A percentile compares a stretch with the other conserved stretches of the same genome.
These are phyloP conservation scores for Dolichoris vasculosae DNA, from an alignment of 1,140 invertebrate genomes.

Conservation along the genomic window DNA sequence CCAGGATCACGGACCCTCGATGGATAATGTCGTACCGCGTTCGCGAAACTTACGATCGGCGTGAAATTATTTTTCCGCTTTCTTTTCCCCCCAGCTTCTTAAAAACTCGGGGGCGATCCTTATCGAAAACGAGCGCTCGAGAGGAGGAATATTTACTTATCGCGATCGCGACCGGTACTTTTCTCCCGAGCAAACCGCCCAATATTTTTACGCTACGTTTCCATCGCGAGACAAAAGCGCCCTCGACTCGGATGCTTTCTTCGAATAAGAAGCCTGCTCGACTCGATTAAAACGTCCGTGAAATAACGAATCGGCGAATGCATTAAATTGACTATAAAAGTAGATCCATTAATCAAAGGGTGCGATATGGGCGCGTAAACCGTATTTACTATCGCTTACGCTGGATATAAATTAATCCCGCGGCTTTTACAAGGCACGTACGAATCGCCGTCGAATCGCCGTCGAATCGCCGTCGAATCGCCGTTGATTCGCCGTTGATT, in stretches of 20 bases:
- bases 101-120: background rate
- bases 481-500: too few species aligned
- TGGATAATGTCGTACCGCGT: background rate
- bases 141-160: constrained; percentile 12
- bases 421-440: too few species aligned
- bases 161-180: background rate
- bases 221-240: background rate
- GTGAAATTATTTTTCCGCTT: background rate
- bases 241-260: too few species aligned
- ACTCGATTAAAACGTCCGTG: background rate
- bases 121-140: background rate
- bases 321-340: too few species aligned
- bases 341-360: too few species aligned
- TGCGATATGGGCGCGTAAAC: too few species aligned
- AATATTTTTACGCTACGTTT: background rate
- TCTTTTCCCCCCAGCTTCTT: background rate
- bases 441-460: too few species aligned
- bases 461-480: too few species aligned
- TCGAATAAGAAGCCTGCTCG: background rate
- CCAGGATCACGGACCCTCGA: background rate
- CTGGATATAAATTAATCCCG: too few species aligned
- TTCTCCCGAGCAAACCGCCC: background rate
- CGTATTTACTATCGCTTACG: too few species aligned
- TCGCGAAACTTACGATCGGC: background rate
- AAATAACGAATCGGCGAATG: too few species aligned